Base-by-base conservation (phyloP, 2,113 vertebrate species). In the Phycodurus eques region DNA sequence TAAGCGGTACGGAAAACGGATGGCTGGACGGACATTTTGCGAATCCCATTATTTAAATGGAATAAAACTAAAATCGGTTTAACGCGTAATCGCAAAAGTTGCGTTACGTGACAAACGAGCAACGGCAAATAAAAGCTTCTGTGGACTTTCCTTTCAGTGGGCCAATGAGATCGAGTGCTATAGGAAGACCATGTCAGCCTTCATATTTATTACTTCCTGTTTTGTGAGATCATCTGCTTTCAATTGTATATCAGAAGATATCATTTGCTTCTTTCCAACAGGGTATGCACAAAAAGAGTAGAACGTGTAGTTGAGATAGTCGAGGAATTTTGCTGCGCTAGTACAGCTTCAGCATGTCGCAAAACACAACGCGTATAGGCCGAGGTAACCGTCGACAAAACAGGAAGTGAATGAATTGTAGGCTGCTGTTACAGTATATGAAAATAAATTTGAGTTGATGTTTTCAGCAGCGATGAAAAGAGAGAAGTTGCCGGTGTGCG, bases 41-140 rank as follows among this genome's bases (percentile, higher is more conserved):
- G 27, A 49, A 49, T 14, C 1, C 15, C 47, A 49, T 49, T 14
- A 14, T 14, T 49, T 49, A 49, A 4, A 14, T 49, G 47, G 47
- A 49, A 14, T 49, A 11, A 49, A 49, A 49, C 13, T 49, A 7
- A 49, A 14, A 8, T 44, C 43, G 10, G 43, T 44, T 44, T 54
- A 19, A 54, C 19, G n/a, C 8, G 10, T 54, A 54, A 54, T 20
- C 51, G 20, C 19, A 20, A 17, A 53, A 53, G 17, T 53, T 17
- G 17, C 5, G 17, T 54, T 19, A 54, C 19, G 19, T 11, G 11
- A 57, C 3, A 2, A 62, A 35, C 17, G 33, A 14, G 15, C 47
- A 15, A 56, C 8, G 5, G 42, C 5, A 71, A 73, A 73, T 60
- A 62, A 81, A 76, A 75, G 49, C 60, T 22, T 66, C 15, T 7